Evolutionary conservation across 2,797 vertebrate genomes (phyloP).

Genomic region (Cephalopachus bancanus): DNA sequence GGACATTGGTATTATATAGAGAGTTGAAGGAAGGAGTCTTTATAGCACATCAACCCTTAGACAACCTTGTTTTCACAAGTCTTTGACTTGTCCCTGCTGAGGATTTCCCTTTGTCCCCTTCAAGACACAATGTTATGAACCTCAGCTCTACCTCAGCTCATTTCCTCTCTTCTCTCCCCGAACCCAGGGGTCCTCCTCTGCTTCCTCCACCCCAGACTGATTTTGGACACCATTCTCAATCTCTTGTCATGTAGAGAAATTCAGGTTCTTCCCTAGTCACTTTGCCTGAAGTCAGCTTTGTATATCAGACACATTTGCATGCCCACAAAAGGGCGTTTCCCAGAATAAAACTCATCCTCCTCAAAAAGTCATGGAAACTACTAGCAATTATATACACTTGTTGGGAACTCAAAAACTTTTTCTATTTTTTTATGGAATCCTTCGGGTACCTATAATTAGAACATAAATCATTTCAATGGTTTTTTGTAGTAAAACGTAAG

Average conservation of each 20-base stretch:
- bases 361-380: background rate
- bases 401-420: background rate
- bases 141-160: background rate
- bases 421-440: background rate
- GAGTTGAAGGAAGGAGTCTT: background rate
- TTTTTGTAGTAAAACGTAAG: background rate
- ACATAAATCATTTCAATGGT: background rate
- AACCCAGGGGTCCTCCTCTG: background rate
- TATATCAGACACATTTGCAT: background rate
- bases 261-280: background rate
- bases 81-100: background rate
- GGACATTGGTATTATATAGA: background rate
- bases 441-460: background rate
- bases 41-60: background rate
- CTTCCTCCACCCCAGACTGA: background rate
- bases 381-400: background rate
- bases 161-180: background rate
- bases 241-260: background rate
- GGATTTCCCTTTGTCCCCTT: background rate
- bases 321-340: background rate
- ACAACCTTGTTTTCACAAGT: background rate
- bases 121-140: background rate
- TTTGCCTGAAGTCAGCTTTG: background rate
- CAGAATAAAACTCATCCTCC: background rate
- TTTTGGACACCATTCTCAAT: background rate